phyloP scores from a whole-genome alignment of 2,113 vertebrate species.

The Corythaixoides concolor region DNA sequence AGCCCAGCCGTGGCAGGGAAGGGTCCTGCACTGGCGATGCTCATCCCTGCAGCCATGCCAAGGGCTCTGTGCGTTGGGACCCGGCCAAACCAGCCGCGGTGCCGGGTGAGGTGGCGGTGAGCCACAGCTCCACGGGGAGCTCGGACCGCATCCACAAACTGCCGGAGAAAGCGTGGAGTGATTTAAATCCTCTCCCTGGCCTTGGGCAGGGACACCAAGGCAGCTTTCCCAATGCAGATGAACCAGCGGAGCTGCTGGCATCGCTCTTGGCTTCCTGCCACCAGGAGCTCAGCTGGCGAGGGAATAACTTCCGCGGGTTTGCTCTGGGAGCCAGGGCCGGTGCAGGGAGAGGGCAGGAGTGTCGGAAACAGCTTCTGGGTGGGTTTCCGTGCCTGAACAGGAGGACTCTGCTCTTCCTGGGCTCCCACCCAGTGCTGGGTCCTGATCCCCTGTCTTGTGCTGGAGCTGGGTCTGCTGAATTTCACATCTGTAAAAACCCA shows the following conservation, averaged over 20 bases:
- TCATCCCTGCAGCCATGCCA: neutral
- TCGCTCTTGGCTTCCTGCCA: neutral
- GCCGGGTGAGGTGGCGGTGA: neutral
- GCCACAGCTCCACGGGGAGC: neutral
- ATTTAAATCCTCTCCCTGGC: neutral
- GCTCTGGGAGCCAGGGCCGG: rapidly evolving
- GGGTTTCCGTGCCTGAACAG: neutral
- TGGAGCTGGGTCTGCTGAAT: neutral
- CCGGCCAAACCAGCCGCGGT: neutral
- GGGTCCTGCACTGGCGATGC: neutral
- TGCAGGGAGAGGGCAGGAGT: neutral
- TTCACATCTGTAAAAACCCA: neutral
- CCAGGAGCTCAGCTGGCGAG: neutral
- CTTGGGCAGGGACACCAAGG: neutral
- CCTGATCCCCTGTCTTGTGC: no score
- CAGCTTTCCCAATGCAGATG: neutral
- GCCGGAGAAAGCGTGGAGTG: rapidly evolving
- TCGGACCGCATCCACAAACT: neutral
- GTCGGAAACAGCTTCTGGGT: neutral
- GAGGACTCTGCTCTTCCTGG: neutral
- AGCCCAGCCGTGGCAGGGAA: neutral
- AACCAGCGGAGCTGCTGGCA: neutral
- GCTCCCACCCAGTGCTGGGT: no score
- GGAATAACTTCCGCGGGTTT: neutral
- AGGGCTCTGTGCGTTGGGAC: neutral